Evolutionary conservation across 2,888 invertebrate species (phyloP), one percentile per base, ranked within the genome.

Genomic region (Octonoba sinensis): DNA sequence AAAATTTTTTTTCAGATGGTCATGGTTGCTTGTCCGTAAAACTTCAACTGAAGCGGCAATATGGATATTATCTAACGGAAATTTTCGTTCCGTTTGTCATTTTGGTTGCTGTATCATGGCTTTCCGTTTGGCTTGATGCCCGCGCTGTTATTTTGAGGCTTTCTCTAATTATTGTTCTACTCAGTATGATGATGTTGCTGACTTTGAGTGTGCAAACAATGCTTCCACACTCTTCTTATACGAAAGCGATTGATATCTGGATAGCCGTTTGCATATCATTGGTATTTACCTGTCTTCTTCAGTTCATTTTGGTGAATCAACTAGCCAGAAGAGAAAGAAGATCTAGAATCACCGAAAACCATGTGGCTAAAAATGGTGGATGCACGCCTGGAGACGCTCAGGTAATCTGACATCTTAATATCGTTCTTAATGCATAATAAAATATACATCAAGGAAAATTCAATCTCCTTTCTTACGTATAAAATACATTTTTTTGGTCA

Each of bases 241-340:
- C 70, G n/a, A 82, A 82, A 44, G 81, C 81, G 8, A 75, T 82
- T 54, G 81, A 82, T 49, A 82, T 82, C n/a, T 82, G 81, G 81
- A 75, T 75, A n/a, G 74, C 81, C 0, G 81, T 82, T 13, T 82
- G 81, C 49, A 67, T 82, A 4, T 69, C 81, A 0, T 65, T 82
- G 46, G 81, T 82, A 4, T 82, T 82, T 44, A 70, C 69, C 3
- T 51, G 70, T 36, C 51, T 82, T 4, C 44, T 82, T 8, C 74
- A 82, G 65, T 82, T 82, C 54, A 75, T 82, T 44, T 59, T 82
- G 44, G 81, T 75, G 22, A 82, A 82, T 54, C 81, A 82, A 18
- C 27, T 82, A 27, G 75, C 74, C 11, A 54, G 81, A 12, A 69
- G 81, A 13, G 81, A 82, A 59, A 82, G 81, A 46, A n/a, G 75